These are phyloP conservation scores for Bombus cullumanus DNA, from an alignment of 1,140 invertebrate genomes.

Conservation along the genomic window DNA sequence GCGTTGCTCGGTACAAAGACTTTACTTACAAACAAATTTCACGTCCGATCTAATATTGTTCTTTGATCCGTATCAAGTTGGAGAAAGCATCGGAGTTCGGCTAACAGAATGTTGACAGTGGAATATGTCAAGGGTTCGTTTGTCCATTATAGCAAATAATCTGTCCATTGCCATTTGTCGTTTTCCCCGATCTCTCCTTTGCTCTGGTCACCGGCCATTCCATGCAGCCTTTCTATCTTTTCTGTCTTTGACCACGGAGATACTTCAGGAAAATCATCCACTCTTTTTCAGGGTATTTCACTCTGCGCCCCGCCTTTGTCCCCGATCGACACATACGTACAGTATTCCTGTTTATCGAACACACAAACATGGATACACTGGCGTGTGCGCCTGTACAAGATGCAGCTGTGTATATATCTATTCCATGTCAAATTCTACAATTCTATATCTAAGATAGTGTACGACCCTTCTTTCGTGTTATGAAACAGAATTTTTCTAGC, in stretches of 20 bases:
- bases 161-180: slow-evolving; percentile 14
- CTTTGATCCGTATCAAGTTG: neutral
- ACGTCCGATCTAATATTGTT: neutral
- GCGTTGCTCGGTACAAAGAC: neutral
- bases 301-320: slow-evolving; percentile 60
- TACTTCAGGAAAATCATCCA: slow-evolving; percentile 43
- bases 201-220: neutral
- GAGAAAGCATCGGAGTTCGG: neutral
- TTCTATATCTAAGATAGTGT: neutral
- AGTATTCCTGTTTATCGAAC: slow-evolving; percentile 7
- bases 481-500: neutral
- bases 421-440: neutral
- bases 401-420: neutral
- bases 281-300: slow-evolving; percentile 57
- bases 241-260: slow-evolving; percentile 43
- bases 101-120: slow-evolving; percentile 32
- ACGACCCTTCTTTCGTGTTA: neutral
- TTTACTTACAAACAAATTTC: neutral
- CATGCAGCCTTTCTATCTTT: slow-evolving; percentile 26
- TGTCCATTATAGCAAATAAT: slow-evolving; percentile 31
- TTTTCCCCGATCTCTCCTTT: neutral
- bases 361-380: slow-evolving; percentile 18
- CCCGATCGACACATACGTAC: slow-evolving; percentile 57
- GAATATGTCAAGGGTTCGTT: slow-evolving; percentile 27
- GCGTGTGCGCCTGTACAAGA: neutral